Evolutionary conservation across 2,888 invertebrate species (phyloP), one percentile per base, ranked within the genome.

Genomic region (Lithophane leautieri): DNA sequence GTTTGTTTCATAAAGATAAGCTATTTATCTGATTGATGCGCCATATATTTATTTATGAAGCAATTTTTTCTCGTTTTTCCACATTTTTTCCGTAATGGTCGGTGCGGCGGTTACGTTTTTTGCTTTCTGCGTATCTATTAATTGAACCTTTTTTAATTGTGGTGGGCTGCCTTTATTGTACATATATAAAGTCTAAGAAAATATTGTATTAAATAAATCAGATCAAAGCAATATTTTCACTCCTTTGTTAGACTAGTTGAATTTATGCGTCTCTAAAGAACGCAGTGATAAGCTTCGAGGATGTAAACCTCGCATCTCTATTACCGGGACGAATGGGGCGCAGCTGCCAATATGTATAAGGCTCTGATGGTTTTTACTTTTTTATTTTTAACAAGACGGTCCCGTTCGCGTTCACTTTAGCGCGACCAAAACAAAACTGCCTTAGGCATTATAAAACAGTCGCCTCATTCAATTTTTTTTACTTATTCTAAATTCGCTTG

Each of bases 41-140:
- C 47, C 12, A 60, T 76, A 44, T 44, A 66, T 58, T 22, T 58
- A 77, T 76, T 40, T 50, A 76, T 77, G 50, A 60, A 25, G 34
- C 67, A 7, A 25, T 52, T 77, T 77, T 47, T 71, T 47, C 47
- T 25, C 25, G 22, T 63, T 47, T 58, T 65, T 62, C 54, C 7
- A 75, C 11, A 34, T 16, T 52, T 34, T 52, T 76, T 56, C 14
- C 19, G 14, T 40, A 28, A 42, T 40, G 34, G 40, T 76, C 14
- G 0, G 28, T 28, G 16, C 1, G 28, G 47, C 40, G 50, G 40
- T 62, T 47, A 22, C 12, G 9, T 44, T 47, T 34, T 8, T 52
- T 62, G 8, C 6, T 47, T 34, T 16, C 22, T 40, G 1, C 3
- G 16, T 60, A 19, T 12, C 0, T 28, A 52, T 60, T 50, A 50